Evolutionary conservation across 2,797 vertebrate species (phyloP), one percentile per base, ranked within the genome.

Genomic region (Avahi laniger): DNA sequence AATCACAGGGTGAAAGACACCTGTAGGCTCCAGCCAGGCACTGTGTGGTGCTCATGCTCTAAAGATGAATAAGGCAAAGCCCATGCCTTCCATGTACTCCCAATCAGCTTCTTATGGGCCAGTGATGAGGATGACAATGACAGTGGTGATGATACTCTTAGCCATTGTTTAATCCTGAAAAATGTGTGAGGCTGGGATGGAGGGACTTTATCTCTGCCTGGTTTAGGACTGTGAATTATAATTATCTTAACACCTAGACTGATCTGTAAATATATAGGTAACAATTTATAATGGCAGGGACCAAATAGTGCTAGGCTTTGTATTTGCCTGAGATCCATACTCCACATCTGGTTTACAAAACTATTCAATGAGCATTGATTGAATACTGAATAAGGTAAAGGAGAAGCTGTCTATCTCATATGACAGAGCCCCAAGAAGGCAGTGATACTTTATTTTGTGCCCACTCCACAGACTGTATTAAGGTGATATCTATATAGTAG

Each of bases 31-130:
- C 46, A 76, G 57, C 20, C 83, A 93, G 28, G 35, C 65, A 75
- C 70, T 63, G 35, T n/a, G 30, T 73, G 57, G n/a, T 89, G 2
- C 70, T 61, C 38, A 88, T 12, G 72, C 46, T 90, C 50, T 69
- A 78, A 86, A 93, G 61, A 75, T 35, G 67, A 92, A 61, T 78
- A 88, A 91, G 69, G 75, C 61, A 93, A 93, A 85, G 48, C 9
- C 14, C 20, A 43, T 28, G 18, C 17, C 15, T 7, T 81, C 41
- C 4, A 4, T 8, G 5, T 18, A 17, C 28, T 73, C 30, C 59
- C 15, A 61, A 11, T 52, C 78, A 84, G 28, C 22, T 94, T 50
- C 12, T 30, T 14, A 15, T 26, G 35, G 48, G 65, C 70, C 8
- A 9, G 15, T 10, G 48, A 33, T 38, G 72, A 38, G 33, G 6